Evolutionary conservation across 2,797 vertebrate species (phyloP), one percentile per base, ranked within the genome.

Genomic region (Microctenopoma stevenorrisi): DNA sequence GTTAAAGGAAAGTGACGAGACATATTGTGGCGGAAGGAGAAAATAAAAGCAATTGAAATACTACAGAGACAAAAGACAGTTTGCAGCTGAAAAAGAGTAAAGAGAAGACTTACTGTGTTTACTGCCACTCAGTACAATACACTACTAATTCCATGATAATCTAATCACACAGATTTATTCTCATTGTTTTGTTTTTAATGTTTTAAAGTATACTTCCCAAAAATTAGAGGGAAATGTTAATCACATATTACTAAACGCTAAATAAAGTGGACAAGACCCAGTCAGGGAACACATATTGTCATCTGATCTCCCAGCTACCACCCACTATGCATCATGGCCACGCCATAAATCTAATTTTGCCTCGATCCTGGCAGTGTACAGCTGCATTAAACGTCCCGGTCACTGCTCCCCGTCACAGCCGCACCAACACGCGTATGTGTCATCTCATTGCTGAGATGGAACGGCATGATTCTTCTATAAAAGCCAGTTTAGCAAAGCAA

Each of bases 331-430:
- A 73, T 74, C 73, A 74, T 30, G 4, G 50, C 16, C 47, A 53
- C 28, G 58, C 64, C 40, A 44, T 70, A 56, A 47, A 73, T 83
- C 57, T 72, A 44, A 76, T 81, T 72, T 73, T 56, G 72, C 78
- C 63, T 68, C 44, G 50, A 64, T 75, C 60, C 54, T 11, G 60
- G 35, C 62, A 46, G 53, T 44, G 56, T 35, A 64, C 61, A 70
- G 60, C 22, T 73, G 47, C 44, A 70, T 79, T 68, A 54, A 82
- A 76, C 55, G 58, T 53, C 65, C 37, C 18, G 52, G 53, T 75
- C 14, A 28, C 54, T 49, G 54, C 67, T 68, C 7, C 54, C 37
- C n/a, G 56, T 43, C 62, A 54, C 43, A 51, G 52, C 68, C 78
- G 47, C 66, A 69, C 33, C 16, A 52, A 55, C 44, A 49, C 46